phyloP scores from a whole-genome alignment of 2,888 invertebrate species.

The Brachyptera putata region DNA sequence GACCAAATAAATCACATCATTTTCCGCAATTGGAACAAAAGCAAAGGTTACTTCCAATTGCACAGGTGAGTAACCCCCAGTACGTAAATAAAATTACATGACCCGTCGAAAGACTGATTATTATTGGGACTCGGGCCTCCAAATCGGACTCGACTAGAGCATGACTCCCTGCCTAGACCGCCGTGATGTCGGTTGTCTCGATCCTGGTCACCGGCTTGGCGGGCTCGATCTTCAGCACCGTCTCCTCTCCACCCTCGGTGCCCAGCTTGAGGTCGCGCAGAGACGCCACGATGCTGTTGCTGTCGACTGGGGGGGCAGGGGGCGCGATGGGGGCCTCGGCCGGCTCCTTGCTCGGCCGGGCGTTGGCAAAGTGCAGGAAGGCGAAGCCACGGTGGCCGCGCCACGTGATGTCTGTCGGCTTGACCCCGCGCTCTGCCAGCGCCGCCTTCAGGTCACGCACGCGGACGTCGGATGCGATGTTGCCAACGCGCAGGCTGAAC shows the following conservation, averaged over 20 bases:
- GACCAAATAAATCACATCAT: background rate
- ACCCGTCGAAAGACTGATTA: no score
- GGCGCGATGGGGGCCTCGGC: slow-evolving; percentile 32
- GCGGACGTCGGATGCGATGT: slow-evolving; percentile 65
- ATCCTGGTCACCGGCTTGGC: slow-evolving; percentile 51
- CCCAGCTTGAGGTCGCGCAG: slow-evolving; percentile 47
- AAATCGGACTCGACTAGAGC: no score
- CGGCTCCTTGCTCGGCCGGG: slow-evolving; percentile 44
- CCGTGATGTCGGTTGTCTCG: slow-evolving; percentile 50
- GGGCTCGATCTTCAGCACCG: slow-evolving; percentile 45
- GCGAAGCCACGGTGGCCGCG: slow-evolving; percentile 54
- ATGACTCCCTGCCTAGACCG: slow-evolving; percentile 46
- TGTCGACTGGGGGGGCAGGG: slow-evolving; percentile 37
- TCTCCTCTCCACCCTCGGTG: slow-evolving; percentile 39
- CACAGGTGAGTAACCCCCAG: background rate
- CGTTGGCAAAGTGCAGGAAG: slow-evolving; percentile 70
- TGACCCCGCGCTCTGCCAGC: slow-evolving; percentile 66
- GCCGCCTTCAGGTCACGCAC: slow-evolving; percentile 72
- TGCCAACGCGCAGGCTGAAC: slow-evolving; percentile 55
- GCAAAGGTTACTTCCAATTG: background rate
- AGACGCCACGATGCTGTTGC: slow-evolving; percentile 50
- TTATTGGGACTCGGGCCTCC: no score
- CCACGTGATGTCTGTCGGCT: slow-evolving; percentile 74
- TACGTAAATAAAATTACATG: background rate
- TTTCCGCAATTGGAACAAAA: background rate